phyloP scores from a whole-genome alignment of 2,888 invertebrate genomes.

The Tuberolachnus salignus region DNA sequence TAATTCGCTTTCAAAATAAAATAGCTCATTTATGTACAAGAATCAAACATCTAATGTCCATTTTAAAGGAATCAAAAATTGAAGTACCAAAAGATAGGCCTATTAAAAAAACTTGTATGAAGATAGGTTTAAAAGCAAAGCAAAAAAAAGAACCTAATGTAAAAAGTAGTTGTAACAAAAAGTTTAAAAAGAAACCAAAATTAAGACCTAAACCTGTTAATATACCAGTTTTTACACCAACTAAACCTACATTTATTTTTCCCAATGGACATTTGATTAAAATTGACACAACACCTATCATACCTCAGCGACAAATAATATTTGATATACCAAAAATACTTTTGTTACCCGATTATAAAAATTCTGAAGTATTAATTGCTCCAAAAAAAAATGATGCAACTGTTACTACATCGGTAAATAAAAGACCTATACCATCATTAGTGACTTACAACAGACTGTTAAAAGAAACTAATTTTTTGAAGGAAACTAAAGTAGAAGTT shows the following conservation, averaged over 20 bases:
- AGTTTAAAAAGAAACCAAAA: conserved; percentile 39
- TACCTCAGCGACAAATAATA: conserved; percentile 57
- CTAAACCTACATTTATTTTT: conserved; percentile 46
- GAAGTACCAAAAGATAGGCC: conserved; percentile 38
- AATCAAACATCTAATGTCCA: conserved; percentile 40
- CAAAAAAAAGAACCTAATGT: conserved; percentile 17
- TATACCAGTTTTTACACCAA: conserved; percentile 36
- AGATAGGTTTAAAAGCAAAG: conserved; percentile 29
- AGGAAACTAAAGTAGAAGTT: conserved; percentile 54
- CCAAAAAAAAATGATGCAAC: conserved; percentile 60
- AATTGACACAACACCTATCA: conserved; percentile 40
- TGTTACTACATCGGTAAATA: conserved; percentile 60
- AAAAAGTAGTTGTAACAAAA: conserved; percentile 19
- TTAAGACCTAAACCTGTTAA: conserved; percentile 29
- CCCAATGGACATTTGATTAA: conserved; percentile 52
- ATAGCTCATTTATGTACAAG: conserved; percentile 33
- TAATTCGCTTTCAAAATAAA: conserved; percentile 43
- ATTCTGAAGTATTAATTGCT: conserved; percentile 57
- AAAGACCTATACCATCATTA: conserved; percentile 61
- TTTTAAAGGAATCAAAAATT: conserved; percentile 49
- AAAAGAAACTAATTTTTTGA: conserved; percentile 46
- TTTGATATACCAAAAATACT: conserved; percentile 59
- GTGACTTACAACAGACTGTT: conserved; percentile 54
- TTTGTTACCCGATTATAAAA: conserved; percentile 59
- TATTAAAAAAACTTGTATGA: conserved; percentile 18